Base-by-base conservation (phyloP, 1,140 invertebrate species). In the Anthonomus grandis region DNA sequence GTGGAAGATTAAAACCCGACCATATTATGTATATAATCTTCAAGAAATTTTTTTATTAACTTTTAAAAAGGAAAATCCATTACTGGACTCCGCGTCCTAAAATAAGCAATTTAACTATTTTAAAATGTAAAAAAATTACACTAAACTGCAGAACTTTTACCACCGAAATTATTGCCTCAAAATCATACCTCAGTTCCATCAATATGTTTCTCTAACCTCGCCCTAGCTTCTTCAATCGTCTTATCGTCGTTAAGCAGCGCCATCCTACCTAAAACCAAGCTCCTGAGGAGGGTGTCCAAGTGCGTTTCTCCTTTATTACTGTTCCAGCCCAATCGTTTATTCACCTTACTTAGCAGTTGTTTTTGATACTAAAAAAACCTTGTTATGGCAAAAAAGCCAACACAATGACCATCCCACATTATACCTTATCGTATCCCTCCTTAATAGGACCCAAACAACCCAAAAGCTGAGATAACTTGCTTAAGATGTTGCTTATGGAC, bases 251-350 rank as follows among this genome's bases (percentile, higher is more conserved):
- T 87, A 64, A 88, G 86, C 31, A 83, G 82, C 5, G 90, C 90
- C 74, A 98, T 83, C 41, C 86, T 82, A 13, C 83, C 82, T 9
- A 98, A 74, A 3, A 97, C 84, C 22, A 97, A 76, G 54, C 87
- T 86, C 45, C 95, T 78, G 17, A 98, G 77, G 61, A 98, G 79
- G 0, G 89, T 91, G 56, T 89, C 85, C 37, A 95, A 76, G 71
- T 95, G 92, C 59, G 86, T 86, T 71, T 93, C 90, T 24, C 81
- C 79, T 0, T 82, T 75, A 48, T 81, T 81, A 0, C 83, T 75
- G 37, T 90, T 85, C 90, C 92, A 95, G 2, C 92, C 91, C 1
- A 95, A 67, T 37, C 81, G 79, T 1, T 76, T 67, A 9, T 79
- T 82, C n/a, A 95, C 81, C 21, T 84, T 82, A 10, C 76, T 76